Evolutionary conservation across 2,888 invertebrate species (phyloP), one percentile per base, ranked within the genome.

Genomic region (Empis stercorea): DNA sequence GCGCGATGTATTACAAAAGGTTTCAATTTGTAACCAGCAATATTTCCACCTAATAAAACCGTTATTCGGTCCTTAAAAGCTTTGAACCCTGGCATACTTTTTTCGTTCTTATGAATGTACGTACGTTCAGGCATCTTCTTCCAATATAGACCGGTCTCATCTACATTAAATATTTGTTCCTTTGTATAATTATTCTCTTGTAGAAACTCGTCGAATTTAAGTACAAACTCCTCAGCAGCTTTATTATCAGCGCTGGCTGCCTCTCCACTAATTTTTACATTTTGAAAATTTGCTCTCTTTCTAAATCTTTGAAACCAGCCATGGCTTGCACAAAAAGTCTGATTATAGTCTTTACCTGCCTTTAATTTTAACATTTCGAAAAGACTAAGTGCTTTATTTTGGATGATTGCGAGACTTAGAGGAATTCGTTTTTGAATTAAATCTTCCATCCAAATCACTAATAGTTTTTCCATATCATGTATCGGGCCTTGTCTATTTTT

Each of bases 41-140:
- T 57, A 48, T 59, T 61, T 38, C 52, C 52, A 48, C 61, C 56
- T n/a, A 59, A 51, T 43, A 61, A 44, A 11, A 63, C 50, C 37
- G 58, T 57, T 2, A 60, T 45, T 43, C 59, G 52, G 52, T 60
- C 58, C 47, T 61, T 60, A 17, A 55, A 53, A 32, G 53, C 56
- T 41, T 56, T 56, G 56, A 46, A 57, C 51, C 54, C 57, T 49
- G 34, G 36, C 23, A 51, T 53, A 48, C 51, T 51, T 52, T 61
- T 61, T 45, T 63, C 56, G 1, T 57, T 53, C 48, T 59, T 56
- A 6, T 59, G 51, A 23, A 61, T 50, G 51, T 55, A 63, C 16
- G 62, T 64, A 51, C 57, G 44, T n/a, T 51, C 55, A 27, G 61
- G 59, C 59, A 63, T 59, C 56, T 55, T 55, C 51, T 57, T 62